Conservation (phyloP, 2,888 invertebrate species). For the Glyphotaelius pellucidus region DNA sequence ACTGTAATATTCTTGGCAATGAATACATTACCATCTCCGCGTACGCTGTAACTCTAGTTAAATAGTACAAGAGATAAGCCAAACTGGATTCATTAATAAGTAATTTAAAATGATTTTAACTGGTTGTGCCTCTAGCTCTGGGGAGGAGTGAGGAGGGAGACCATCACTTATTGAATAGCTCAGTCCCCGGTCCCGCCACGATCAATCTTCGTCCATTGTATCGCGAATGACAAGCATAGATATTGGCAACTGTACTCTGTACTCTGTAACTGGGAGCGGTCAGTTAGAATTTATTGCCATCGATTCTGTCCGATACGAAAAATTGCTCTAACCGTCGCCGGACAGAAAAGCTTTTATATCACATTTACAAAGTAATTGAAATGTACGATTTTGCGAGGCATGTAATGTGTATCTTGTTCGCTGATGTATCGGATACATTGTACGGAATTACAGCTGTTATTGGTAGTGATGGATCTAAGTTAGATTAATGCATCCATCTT, state of each 20-base stretch:
- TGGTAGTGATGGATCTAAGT: background rate
- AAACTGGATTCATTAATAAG: background rate
- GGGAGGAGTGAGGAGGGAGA: background rate
- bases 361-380: background rate
- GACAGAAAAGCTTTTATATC: background rate
- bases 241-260: constrained; percentile 16
- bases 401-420: background rate
- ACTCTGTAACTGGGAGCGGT: background rate
- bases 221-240: constrained; percentile 39
- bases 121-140: background rate
- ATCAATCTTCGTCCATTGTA: constrained; percentile 52
- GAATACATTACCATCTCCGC: background rate
- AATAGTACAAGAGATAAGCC: background rate
- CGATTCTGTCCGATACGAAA: background rate
- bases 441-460: background rate
- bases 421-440: background rate
- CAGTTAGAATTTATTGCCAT: background rate
- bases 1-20: background rate
- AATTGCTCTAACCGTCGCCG: background rate
- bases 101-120: constrained; percentile 12
- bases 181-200: background rate
- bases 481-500: background rate
- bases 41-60: background rate
- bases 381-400: background rate
- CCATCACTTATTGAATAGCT: constrained; percentile 20